These are phyloP conservation scores for Synanthedon tipuliformis DNA, from an alignment of 2,888 invertebrate genomes.

Conservation along the genomic window DNA sequence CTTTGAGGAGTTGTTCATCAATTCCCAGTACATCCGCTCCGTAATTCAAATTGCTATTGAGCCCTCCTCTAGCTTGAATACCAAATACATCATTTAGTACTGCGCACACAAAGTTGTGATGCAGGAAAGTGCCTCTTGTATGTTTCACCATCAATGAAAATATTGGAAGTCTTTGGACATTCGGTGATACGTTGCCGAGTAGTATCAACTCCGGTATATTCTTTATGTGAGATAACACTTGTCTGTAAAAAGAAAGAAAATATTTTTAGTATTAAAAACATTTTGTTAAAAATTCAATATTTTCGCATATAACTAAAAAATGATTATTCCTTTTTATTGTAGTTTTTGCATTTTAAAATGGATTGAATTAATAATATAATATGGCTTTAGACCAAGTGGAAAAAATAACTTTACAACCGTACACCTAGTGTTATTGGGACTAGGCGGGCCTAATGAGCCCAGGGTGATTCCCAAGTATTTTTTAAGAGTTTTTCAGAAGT, in stretches of 20 bases:
- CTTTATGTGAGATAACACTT: constrained; percentile 82
- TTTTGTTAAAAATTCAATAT: no score
- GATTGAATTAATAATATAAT: no score
- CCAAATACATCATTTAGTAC: constrained; percentile 93
- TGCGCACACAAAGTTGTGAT: constrained; percentile 89
- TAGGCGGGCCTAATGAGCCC: no score
- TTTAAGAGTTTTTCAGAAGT: no score
- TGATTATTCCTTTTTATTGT: no score
- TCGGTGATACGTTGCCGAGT: constrained; percentile 77
- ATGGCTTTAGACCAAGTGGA: no score
- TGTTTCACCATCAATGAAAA: constrained; percentile 89
- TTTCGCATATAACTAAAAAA: no score
- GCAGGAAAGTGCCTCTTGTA: constrained; percentile 83
- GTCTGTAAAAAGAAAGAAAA: constrained; percentile 60
- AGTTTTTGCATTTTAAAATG: no score
- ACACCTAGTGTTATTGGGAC: no score
- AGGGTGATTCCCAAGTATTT: no score
- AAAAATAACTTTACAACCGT: no score
- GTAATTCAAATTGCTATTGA: constrained; percentile 86
- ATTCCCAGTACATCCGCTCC: constrained; percentile 88
- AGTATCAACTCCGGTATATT: constrained; percentile 84
- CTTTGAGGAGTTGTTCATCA: constrained; percentile 77
- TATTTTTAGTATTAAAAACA: neutral
- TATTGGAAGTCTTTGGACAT: constrained; percentile 79
- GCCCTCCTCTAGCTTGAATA: constrained; percentile 85